Base-by-base conservation (phyloP, 2,113 vertebrate genomes). In the Anoplopoma fimbria region DNA sequence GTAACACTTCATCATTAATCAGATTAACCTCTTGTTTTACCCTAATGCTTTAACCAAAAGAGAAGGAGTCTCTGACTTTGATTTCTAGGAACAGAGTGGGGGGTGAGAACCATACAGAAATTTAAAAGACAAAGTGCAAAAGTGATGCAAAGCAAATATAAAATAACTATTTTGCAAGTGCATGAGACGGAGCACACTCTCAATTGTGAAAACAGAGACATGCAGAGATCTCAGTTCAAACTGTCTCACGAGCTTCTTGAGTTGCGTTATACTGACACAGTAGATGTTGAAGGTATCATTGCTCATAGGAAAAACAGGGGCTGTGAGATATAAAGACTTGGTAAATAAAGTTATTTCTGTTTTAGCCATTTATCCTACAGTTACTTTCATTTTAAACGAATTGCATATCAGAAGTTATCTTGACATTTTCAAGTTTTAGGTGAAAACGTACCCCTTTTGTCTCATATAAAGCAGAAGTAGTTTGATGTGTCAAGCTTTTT, bases 121-220 rank as follows among this genome's bases (percentile, higher is more conserved):
- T 47, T 47, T 23, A 57, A 67, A 34, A 31, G 60, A 55, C 38
- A 45, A n/a, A n/a, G 62, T 58, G 25, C 40, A 34, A 55, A 84
- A 91, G 27, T 81, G 82, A 87, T 91, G 71, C 84, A 87, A 89
- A 83, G 79, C 33, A 83, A 87, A 92, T 79, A 73, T 79, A 38
- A 86, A 89, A 85, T 69, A 77, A 74, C 62, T 87, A 81, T 90
- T 91, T 87, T 87, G 63, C 53, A 79, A 88, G 85, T 81, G 75
- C 23, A 38, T 83, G 88, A 88, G 89, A 84, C 14, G 19, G 65
- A 81, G 73, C 61, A 73, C 69, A 49, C 68, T 79, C 62, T 73
- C 49, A 70, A 63, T 77, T 84, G 89, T 80, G 69, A 89, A 90
- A 91, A 88, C 80, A 79, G 78, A 88, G 84, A 53, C 85, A 68